Evolutionary conservation across 2,113 vertebrate species (phyloP).

Genomic region (Pelusios castaneus): DNA sequence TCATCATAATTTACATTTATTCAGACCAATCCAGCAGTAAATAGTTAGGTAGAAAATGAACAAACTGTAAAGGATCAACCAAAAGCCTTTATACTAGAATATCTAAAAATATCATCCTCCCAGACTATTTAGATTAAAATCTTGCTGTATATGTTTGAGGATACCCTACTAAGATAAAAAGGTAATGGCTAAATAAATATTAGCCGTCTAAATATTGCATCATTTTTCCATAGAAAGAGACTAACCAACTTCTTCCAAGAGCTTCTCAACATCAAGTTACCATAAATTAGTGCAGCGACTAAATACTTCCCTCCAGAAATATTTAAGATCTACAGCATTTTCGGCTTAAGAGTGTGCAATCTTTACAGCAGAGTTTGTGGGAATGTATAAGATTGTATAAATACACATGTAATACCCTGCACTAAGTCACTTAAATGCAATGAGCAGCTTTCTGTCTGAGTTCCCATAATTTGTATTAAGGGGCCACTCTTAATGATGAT

Average conservation of each 20-base stretch:
- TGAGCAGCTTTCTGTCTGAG: background rate
- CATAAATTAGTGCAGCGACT: background rate
- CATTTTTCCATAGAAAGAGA: background rate
- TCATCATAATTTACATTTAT: background rate
- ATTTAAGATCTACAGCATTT: background rate
- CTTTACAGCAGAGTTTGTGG: background rate
- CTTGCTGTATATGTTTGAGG: background rate
- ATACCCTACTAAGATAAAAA: background rate
- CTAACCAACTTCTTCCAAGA: background rate
- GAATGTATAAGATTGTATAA: background rate
- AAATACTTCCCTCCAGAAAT: background rate
- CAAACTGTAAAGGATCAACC: background rate
- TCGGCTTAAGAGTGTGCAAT: background rate
- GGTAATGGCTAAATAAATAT: background rate
- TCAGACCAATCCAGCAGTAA: background rate
- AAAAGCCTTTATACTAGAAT: background rate
- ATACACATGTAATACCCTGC: no score
- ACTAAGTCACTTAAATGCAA: background rate
- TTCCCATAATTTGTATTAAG: background rate
- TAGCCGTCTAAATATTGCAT: background rate
- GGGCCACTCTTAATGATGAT: background rate
- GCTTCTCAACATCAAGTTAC: background rate
- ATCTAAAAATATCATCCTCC: background rate
- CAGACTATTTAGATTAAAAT: background rate
- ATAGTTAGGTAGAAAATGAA: background rate